Evolutionary conservation across 1,140 invertebrate species (phyloP), one percentile per base, ranked within the genome.

Genomic region (Hycleus phaleratus): DNA sequence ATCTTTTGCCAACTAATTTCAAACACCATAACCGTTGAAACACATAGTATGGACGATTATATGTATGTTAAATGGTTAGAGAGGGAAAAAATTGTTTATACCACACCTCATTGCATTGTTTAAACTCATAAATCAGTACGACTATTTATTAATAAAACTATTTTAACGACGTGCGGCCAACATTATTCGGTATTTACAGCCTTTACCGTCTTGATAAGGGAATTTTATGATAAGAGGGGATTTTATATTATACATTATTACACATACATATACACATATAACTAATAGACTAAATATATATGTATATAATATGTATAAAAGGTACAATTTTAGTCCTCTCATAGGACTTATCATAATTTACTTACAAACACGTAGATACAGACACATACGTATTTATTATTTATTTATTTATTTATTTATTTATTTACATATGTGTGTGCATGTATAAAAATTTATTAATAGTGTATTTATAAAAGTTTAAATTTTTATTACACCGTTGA

Each of bases 171-270:
- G 51, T 53, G 51, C 51, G 42, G 51, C 42, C 43, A 53, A 53
- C 51, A 53, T 53, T 53, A 53, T 53, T 53, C 46, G 51, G 51
- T 53, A 53, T 53, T 53, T 53, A 53, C 51, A 53, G 51, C 51
- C 51, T 53, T 42, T 32, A 53, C 25, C 32, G 51, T 53, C 32
- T 26, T 53, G 51, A 53, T 53, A 53, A 53, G 51, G 46, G 25
- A 53, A 53, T 42, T 53, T 53, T 53, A 53, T 53, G 51, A 32
- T 32, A 32, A 32, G 32, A 32, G 32, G 51, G 39, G 51, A 45
- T 42, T 53, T 53, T 53, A 53, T 53, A 32, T 32, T 32, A 32
- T 53, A 24, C 51, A 46, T 45, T 32, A 32, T 32, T 32, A 18
- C 18, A 18, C 18, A 18, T 18, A 18, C 18, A 18, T 18, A 18